Evolutionary conservation across 1,140 invertebrate species (phyloP), one percentile per base, ranked within the genome.

Genomic region (Aphelenchoides avenae): DNA sequence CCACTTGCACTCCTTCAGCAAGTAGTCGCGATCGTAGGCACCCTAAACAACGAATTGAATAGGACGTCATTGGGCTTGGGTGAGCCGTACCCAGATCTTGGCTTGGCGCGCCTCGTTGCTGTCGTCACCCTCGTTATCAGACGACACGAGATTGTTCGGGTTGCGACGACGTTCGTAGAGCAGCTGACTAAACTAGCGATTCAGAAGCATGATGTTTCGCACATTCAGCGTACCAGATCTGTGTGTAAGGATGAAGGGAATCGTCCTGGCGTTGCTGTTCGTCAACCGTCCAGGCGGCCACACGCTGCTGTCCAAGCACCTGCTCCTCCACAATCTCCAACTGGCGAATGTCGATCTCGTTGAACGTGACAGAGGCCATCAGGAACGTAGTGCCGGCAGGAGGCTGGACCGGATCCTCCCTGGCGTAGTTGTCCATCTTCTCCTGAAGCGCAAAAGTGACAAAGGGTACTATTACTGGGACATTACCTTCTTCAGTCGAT

Each of bases 181-280:
- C n/a, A n/a, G n/a, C n/a, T n/a, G n/a, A n/a, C n/a, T n/a, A n/a
- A n/a, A n/a, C n/a, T n/a, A n/a, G n/a, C n/a, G n/a, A n/a, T n/a
- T n/a, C n/a, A n/a, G n/a, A n/a, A n/a, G n/a, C n/a, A n/a, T n/a
- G n/a, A n/a, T n/a, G n/a, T n/a, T n/a, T n/a, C n/a, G n/a, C n/a
- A n/a, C n/a, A n/a, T n/a, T n/a, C n/a, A 52, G 33, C 49, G 13
- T 27, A 52, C 49, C 48, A 48, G n/a, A 43, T 9, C 3, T 6
- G 29, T 0, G 0, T 0, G 11, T 39, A 24, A 2, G 49, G 49
- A 22, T 9, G 7, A 22, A 20, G 27, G 1, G 34, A n/a, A 47
- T 47, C 18, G 6, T 7, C 6, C 2, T 2, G 2, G 13, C 18
- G 44, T 30, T 47, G 44, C 4, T 9, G 22, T 2, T 47, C 44